Evolutionary conservation across 2,113 vertebrate species (phyloP).

Genomic region (Petaurus breviceps): DNA sequence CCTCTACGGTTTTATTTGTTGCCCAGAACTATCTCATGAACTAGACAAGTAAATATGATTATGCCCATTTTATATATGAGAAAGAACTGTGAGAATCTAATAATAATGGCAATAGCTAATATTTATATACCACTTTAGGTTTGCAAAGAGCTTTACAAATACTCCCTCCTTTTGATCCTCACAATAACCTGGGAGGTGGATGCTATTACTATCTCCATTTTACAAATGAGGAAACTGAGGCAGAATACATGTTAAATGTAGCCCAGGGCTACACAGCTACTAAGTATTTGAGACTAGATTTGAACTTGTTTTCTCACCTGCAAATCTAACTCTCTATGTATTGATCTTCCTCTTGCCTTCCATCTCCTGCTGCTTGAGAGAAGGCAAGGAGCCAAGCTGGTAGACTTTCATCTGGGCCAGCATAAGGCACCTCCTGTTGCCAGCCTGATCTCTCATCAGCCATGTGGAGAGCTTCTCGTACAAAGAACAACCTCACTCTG

Average conservation of each 20-base stretch:
- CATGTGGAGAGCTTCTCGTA: background rate
- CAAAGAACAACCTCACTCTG: background rate
- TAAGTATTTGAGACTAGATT: background rate
- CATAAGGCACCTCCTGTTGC: background rate
- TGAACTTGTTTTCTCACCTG: background rate
- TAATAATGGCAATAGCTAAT: background rate
- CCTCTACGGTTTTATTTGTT: background rate
- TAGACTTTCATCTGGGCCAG: background rate
- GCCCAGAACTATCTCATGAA: background rate
- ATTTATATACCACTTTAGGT: background rate
- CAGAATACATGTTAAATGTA: background rate
- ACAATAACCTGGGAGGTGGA: background rate
- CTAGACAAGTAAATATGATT: background rate
- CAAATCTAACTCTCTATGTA: background rate
- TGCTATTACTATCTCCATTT: background rate
- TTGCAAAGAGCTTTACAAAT: background rate
- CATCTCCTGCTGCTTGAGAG: background rate
- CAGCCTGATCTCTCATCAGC: background rate
- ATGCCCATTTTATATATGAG: background rate
- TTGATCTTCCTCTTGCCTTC: background rate
- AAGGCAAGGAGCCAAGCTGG: background rate
- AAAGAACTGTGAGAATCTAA: background rate
- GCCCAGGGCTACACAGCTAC: background rate
- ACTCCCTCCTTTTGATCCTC: background rate
- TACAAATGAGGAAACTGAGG: background rate